phyloP scores from a whole-genome alignment of 2,113 vertebrate species.

The Atrichornis clamosus region DNA sequence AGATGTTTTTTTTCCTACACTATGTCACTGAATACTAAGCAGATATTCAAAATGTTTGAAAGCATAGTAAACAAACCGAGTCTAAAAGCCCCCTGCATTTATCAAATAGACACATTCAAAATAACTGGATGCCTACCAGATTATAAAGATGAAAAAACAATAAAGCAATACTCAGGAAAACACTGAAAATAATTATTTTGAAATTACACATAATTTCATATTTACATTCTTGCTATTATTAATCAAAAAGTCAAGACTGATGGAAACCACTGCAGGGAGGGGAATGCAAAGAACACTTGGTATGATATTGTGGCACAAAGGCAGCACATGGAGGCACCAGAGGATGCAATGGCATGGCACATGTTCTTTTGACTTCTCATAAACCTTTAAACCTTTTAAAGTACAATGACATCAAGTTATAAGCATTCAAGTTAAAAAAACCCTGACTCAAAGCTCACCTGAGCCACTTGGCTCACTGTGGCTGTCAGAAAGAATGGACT shows the following conservation, averaged over 20 bases:
- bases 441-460: background rate
- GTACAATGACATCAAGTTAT: background rate
- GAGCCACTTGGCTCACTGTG: background rate
- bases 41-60: conserved; percentile 40
- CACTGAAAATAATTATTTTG: conserved; percentile 1
- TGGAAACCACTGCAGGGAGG: background rate
- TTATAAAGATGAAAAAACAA: background rate
- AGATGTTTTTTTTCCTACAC: conserved; percentile 42
- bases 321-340: background rate
- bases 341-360: background rate
- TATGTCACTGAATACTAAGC: conserved; percentile 14
- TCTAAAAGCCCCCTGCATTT: conserved; percentile 36
- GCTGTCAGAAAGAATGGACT: background rate
- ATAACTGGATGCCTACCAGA: conserved; percentile 31
- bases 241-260: background rate
- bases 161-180: conserved; percentile 1
- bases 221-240: background rate
- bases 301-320: background rate
- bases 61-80: conserved; percentile 54
- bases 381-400: background rate
- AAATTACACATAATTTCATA: conserved; percentile 42
- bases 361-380: background rate
- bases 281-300: background rate
- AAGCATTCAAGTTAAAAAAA: background rate
- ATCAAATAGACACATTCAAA: conserved; percentile 39